Evolutionary conservation across 2,797 vertebrate genomes (phyloP).

Genomic region (Intellagama lesueurii): DNA sequence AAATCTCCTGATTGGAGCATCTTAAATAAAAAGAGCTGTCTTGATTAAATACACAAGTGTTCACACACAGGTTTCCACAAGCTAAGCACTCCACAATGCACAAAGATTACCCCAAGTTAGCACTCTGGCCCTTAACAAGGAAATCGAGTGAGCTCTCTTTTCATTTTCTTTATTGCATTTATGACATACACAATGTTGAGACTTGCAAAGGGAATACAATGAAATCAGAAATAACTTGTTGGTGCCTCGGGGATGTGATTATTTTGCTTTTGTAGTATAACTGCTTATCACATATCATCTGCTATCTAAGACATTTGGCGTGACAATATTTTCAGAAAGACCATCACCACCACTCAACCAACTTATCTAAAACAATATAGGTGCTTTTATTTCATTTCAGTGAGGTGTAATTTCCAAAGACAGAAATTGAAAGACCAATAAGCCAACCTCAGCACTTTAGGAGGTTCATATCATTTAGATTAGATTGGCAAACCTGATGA

Average conservation of each 20-base stretch:
- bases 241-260: conserved; percentile 7
- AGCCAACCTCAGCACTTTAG: conserved; percentile 24
- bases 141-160: conserved; percentile 36
- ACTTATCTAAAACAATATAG: conserved; percentile 1
- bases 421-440: neutral
- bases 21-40: too few species aligned
- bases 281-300: neutral
- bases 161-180: conserved; percentile 29
- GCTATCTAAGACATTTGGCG: conserved; percentile 22
- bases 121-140: neutral
- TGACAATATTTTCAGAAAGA: conserved; percentile 36
- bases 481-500: conserved; percentile 32
- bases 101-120: neutral
- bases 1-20: neutral
- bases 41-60: too few species aligned
- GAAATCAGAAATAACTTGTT: conserved; percentile 5
- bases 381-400: conserved; percentile 22
- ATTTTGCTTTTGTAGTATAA: neutral
- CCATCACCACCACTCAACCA: conserved; percentile 5
- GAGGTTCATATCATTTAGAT: conserved; percentile 7
- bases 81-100: neutral
- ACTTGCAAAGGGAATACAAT: conserved; percentile 7
- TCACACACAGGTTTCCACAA: too few species aligned
- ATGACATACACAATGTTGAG: conserved; percentile 10
- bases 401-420: conserved; percentile 23